Base-by-base conservation (phyloP, 2,113 vertebrate genomes). In the Caloenas nicobarica region DNA sequence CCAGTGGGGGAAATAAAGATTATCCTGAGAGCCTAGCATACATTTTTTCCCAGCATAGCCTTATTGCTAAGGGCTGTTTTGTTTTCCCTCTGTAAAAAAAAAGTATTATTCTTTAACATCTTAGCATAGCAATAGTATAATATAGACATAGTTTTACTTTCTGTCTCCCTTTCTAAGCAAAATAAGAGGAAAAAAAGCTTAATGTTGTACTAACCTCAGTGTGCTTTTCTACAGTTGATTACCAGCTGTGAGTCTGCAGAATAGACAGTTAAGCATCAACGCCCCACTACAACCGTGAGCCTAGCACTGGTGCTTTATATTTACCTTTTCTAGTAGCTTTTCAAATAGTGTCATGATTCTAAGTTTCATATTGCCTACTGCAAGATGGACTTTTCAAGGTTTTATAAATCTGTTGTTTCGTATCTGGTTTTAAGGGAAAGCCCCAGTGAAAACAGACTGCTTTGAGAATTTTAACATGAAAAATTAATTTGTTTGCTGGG, bases 251-350 rank as follows among this genome's bases (percentile, higher is more conserved):
- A n/a, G 8, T 40, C 44, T 83, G 57, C 51, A 60, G 13, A 60
- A 24, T 13, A 58, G 24, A n/a, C 6, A 26, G 22, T 34, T 23
- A n/a, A 60, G 19, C 44, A 21, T 8, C 4, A 10, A 16, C 38
- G 53, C 13, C 34, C 22, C 8, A 6, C 33, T 48, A 26, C 21
- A 68, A 4, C 21, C 0, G 0, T 40, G 33, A 61, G 33, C 11
- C 36, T 40, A 3, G 3, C 53, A 31, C 29, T 8, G 13, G 10
- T 22, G 24, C 58, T 86, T 83, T 50, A 22, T 28, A 19, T 14
- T 11, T 26, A 26, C 5, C 5, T 74, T 58, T 73, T 51, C 38
- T 50, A 26, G 16, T 11, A 57, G 25, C 38, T 89, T 81, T 85
- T 81, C 53, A 79, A 62, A 56, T 31, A 40, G 9, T 40, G 13